Evolutionary conservation across 2,888 invertebrate species (phyloP), one percentile per base, ranked within the genome.

Genomic region (Polylopha cassiicola): DNA sequence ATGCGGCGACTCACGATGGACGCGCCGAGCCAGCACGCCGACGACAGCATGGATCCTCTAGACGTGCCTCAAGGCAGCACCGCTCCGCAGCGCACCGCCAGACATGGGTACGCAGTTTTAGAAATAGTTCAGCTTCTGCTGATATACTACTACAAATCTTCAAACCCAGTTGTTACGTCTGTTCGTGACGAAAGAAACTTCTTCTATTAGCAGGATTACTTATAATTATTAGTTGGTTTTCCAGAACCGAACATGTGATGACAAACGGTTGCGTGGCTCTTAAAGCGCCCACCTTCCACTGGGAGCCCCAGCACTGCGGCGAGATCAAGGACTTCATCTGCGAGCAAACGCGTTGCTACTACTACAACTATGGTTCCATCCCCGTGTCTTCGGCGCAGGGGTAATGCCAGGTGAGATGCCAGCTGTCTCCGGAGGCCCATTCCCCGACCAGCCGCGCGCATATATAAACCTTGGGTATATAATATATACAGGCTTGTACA

Each of bases 291-390:
- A 89, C 89, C 43, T 89, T 93, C 74, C 89, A 90, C 70, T 94
- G 94, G 94, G 91, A 91, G 78, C 90, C 92, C 8, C 91, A 93
- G 70, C 92, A 94, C 79, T 95, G 94, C 74, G 91, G 91, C 48
- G 89, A 90, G 64, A 89, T 92, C 61, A 94, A 94, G 86, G 94
- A 94, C 82, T 94, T 94, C 79, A 94, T 95, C 70, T 95, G 94
- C 86, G 94, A 95, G 86, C 94, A 94, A 87, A 94, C 94, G 48
- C 90, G 94, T 68, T 95, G 94, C 87, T 94, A 94, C 82, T 94
- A 94, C 86, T 94, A 94, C 88, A 94, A 94, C 87, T 95, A 94
- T 81, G 94, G 94, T 75, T 93, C 93, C 78, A 94, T 94, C 87
- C 93, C 93, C 76, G 94, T 94, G 70, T 93, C 93, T 75, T 92